Evolutionary conservation across 1,140 invertebrate genomes (phyloP).

Genomic region (Ceratitis capitata): DNA sequence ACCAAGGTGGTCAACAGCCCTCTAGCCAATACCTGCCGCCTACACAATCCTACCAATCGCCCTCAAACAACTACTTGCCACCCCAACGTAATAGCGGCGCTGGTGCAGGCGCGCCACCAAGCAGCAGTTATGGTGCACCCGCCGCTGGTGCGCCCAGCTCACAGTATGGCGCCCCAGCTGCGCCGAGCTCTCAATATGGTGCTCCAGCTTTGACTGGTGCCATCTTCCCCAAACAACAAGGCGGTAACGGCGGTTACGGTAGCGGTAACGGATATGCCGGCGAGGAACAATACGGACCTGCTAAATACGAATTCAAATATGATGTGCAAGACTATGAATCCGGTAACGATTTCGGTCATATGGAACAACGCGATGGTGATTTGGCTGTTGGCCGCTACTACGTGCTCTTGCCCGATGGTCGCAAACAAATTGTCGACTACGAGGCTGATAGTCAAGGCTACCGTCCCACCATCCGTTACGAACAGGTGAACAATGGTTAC

Average conservation of each 20-base stretch:
- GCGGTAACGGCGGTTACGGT: slow-evolving; percentile 44
- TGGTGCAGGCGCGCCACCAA: slow-evolving; percentile 53
- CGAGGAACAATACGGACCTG: slow-evolving; percentile 69
- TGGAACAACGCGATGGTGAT: slow-evolving; percentile 75
- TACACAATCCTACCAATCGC: slow-evolving; percentile 56
- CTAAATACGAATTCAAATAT: slow-evolving; percentile 80
- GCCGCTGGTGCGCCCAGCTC: slow-evolving; percentile 54
- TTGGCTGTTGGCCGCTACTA: slow-evolving; percentile 76
- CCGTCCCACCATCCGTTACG: slow-evolving; percentile 79
- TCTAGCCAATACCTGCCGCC: slow-evolving; percentile 61
- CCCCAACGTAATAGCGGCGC: slow-evolving; percentile 56
- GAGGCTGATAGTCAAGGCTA: slow-evolving; percentile 80
- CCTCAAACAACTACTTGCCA: slow-evolving; percentile 59
- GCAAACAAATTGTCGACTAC: slow-evolving; percentile 82
- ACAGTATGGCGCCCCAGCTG: slow-evolving; percentile 47
- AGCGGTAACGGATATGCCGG: slow-evolving; percentile 56
- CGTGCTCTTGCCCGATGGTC: slow-evolving; percentile 79
- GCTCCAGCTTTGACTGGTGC: slow-evolving; percentile 66
- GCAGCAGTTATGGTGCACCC: slow-evolving; percentile 65
- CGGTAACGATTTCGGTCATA: slow-evolving; percentile 78
- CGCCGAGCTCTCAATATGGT: slow-evolving; percentile 64
- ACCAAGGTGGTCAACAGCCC: slow-evolving; percentile 60
- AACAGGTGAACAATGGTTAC: slow-evolving; percentile 69
- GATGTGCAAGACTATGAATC: slow-evolving; percentile 75
- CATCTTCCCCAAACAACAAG: slow-evolving; percentile 64